Conservation (phyloP, 64 coral and sea anemone species). For the Actinia equina region DNA sequence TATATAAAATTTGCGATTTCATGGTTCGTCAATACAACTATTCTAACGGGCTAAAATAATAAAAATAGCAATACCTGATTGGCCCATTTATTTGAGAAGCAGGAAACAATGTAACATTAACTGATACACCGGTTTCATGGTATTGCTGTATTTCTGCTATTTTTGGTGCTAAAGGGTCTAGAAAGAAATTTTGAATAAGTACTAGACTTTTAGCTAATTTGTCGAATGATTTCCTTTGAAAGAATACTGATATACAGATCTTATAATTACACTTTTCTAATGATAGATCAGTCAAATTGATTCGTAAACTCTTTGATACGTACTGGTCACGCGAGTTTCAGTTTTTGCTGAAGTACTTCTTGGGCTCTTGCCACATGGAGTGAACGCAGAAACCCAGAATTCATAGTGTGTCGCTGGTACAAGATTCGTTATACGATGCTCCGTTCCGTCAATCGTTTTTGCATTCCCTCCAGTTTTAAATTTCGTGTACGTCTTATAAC, state of each 20-base stretch:
- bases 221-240: too few species aligned
- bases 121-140: not conserved
- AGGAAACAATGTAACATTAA: not conserved
- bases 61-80: not conserved
- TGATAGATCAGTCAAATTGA: too few species aligned
- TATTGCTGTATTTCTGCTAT: not conserved
- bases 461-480: not conserved
- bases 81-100: not conserved
- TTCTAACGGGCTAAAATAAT: too few species aligned
- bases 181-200: not conserved
- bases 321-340: not conserved
- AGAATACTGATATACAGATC: too few species aligned
- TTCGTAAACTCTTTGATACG: not conserved
- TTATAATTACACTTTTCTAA: too few species aligned
- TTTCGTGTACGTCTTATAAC: not conserved
- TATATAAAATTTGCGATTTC: not conserved
- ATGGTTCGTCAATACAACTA: not conserved
- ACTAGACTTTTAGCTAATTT: too few species aligned
- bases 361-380: not conserved
- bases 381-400: not conserved
- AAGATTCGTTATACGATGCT: not conserved
- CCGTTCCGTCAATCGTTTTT: not conserved
- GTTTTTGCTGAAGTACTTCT: not conserved
- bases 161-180: not conserved
- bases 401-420: not conserved